These are phyloP conservation scores for Caranx melampygus DNA, from an alignment of 2,113 vertebrate species.

Conservation along the genomic window DNA sequence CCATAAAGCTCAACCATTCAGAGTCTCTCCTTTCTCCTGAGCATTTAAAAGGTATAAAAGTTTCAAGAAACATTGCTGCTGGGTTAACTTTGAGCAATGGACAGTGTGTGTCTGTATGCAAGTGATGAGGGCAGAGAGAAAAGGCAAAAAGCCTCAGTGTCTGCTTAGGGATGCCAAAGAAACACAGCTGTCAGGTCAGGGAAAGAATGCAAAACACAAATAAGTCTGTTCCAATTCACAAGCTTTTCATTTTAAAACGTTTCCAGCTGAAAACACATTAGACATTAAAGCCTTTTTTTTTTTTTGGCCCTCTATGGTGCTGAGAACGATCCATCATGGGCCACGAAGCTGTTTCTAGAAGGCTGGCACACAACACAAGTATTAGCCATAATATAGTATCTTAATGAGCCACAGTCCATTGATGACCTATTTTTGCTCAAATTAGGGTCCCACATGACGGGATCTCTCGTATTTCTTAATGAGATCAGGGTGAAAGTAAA, in stretches of 20 bases:
- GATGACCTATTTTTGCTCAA: constrained; percentile 37
- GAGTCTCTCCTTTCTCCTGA: neutral
- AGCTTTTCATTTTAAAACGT: constrained; percentile 16
- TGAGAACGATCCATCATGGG: neutral
- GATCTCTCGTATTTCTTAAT: constrained; percentile 18
- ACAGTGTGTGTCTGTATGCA: neutral
- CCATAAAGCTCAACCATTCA: neutral
- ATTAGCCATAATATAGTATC: constrained; percentile 8
- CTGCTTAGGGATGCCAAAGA: neutral
- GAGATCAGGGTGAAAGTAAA: constrained; percentile 35
- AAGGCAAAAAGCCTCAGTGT: neutral
- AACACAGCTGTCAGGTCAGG: constrained; percentile 39
- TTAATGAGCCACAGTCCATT: constrained; percentile 41
- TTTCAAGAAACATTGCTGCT: constrained; percentile 32
- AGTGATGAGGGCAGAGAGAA: neutral
- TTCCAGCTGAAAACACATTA: constrained; percentile 11
- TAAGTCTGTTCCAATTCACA: constrained; percentile 23
- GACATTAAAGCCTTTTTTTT: neutral
- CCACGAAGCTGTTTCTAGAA: neutral
- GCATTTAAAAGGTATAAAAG: constrained; percentile 16
- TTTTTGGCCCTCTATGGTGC: too few relatives aligned
- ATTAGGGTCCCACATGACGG: neutral
- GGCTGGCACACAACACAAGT: neutral
- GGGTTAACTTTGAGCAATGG: constrained; percentile 31
- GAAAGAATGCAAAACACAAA: constrained; percentile 17